Conservation (phyloP, 1,140 invertebrate genomes). For the Nebria ingens region DNA sequence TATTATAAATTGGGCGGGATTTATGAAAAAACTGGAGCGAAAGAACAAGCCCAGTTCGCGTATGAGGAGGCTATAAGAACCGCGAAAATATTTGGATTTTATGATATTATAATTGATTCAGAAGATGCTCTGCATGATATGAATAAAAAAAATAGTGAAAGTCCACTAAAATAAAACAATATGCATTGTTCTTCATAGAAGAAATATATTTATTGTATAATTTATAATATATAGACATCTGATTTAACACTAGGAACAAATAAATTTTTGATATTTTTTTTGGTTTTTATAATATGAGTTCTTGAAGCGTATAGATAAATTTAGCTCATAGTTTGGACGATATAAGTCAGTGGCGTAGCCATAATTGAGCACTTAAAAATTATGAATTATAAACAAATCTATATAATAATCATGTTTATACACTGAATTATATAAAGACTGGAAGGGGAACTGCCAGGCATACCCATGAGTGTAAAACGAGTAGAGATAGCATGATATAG, state of each 20-base stretch:
- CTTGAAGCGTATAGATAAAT: too few relatives aligned
- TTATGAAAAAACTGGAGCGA: slow-evolving; percentile 25
- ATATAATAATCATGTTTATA: too few relatives aligned
- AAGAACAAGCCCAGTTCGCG: slow-evolving; percentile 22
- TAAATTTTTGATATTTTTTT: not conserved
- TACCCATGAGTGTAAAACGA: too few relatives aligned
- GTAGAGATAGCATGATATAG: too few relatives aligned
- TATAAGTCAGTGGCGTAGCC: too few relatives aligned
- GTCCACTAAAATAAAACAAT: not conserved
- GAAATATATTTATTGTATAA: not conserved
- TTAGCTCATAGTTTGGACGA: too few relatives aligned
- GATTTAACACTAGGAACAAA: too few relatives aligned
- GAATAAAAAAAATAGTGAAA: not conserved
- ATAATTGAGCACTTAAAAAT: too few relatives aligned
- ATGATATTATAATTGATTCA: slow-evolving; percentile 21
- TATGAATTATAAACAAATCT: too few relatives aligned
- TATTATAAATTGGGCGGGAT: slow-evolving; percentile 29
- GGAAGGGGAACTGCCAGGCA: too few relatives aligned
- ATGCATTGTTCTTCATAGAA: not conserved
- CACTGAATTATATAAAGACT: too few relatives aligned
- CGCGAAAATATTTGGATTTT: slow-evolving; percentile 24
- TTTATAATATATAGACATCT: not conserved
- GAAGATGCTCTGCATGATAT: slow-evolving; percentile 19
- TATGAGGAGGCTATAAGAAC: slow-evolving; percentile 25
- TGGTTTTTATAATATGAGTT: too few relatives aligned